A percentile compares a stretch with the other conserved stretches of the same genome.
These are phyloP conservation scores for Tangara arthus DNA, from an alignment of 2,797 vertebrate genomes.

Conservation along the genomic window DNA sequence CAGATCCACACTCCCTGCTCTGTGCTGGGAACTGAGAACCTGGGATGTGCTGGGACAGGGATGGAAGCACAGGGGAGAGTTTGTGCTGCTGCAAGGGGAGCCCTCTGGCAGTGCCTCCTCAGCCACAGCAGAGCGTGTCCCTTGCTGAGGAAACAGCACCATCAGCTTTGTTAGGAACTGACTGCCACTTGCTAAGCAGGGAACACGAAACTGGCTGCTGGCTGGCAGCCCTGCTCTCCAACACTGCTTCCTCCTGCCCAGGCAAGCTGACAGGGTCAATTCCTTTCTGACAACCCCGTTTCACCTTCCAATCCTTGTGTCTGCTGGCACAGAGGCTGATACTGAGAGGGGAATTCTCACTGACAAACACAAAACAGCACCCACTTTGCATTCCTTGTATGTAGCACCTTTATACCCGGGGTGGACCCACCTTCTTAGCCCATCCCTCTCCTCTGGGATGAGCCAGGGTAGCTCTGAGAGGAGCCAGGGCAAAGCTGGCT, in stretches of 20 bases:
- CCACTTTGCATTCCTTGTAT: not conserved
- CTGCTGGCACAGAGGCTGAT: not conserved
- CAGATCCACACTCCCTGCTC: not conserved
- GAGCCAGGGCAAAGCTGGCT: not conserved
- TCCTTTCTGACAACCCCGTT: not conserved
- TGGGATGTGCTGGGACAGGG: not conserved
- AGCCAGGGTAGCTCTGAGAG: not conserved
- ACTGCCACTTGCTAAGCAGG: not conserved
- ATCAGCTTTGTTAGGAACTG: not conserved
- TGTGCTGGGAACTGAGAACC: not conserved
- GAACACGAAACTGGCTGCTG: not conserved
- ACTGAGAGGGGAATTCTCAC: not conserved
- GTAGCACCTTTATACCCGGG: rapidly evolving
- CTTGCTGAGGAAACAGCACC: not conserved
- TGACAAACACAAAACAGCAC: not conserved
- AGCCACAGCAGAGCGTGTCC: rapidly evolving
- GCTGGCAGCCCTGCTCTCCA: not conserved
- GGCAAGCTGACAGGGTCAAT: not conserved
- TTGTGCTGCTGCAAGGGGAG: not conserved
- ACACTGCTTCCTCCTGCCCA: not conserved
- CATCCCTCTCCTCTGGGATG: not conserved
- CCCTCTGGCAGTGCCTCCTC: not conserved
- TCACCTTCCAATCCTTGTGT: not conserved
- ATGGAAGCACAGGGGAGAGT: not conserved
- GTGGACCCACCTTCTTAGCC: not conserved